phyloP scores from a whole-genome alignment of 2,113 vertebrate species.

The Apeltes quadracus region DNA sequence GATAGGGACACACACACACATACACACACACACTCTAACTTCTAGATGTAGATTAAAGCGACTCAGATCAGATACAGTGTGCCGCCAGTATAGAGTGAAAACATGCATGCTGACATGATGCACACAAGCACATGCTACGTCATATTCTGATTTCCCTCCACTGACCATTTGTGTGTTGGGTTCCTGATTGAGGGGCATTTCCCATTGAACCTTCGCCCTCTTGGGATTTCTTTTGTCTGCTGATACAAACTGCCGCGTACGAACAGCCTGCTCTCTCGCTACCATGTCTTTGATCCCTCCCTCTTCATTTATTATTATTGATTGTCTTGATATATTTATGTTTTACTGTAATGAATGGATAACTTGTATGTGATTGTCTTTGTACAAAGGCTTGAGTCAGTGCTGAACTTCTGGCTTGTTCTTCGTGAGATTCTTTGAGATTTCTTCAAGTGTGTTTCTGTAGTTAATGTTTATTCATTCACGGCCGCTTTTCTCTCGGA shows the following conservation, averaged over 20 bases:
- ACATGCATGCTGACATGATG: constrained; percentile 70
- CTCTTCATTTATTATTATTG: constrained; percentile 50
- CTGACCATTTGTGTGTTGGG: constrained; percentile 36
- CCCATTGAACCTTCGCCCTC: constrained; percentile 18
- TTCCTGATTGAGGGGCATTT: constrained; percentile 15
- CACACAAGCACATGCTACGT: constrained; percentile 49
- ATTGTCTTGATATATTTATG: constrained; percentile 52
- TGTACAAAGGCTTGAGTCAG: constrained; percentile 72
- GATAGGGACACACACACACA: constrained; percentile 1
- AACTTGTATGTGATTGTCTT: constrained; percentile 84
- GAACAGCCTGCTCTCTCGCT: constrained; percentile 24
- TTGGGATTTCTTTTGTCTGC: constrained; percentile 33
- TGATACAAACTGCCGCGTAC: constrained; percentile 12
- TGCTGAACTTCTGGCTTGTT: constrained; percentile 42
- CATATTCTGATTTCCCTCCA: constrained; percentile 41
- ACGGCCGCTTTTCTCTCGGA: background rate
- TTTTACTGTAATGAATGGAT: constrained; percentile 84
- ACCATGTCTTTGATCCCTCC: constrained; percentile 28
- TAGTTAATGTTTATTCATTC: constrained; percentile 31
- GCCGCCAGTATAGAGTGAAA: constrained; percentile 48
- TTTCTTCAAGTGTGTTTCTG: constrained; percentile 29
- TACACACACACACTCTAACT: constrained; percentile 15
- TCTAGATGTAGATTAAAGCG: constrained; percentile 46
- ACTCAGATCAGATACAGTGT: constrained; percentile 35
- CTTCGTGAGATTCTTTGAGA: constrained; percentile 32